A percentile compares a stretch with the other conserved stretches of the same genome.
Conservation (phyloP, 2,888 invertebrate genomes). For the Agriotes lineatus region DNA sequence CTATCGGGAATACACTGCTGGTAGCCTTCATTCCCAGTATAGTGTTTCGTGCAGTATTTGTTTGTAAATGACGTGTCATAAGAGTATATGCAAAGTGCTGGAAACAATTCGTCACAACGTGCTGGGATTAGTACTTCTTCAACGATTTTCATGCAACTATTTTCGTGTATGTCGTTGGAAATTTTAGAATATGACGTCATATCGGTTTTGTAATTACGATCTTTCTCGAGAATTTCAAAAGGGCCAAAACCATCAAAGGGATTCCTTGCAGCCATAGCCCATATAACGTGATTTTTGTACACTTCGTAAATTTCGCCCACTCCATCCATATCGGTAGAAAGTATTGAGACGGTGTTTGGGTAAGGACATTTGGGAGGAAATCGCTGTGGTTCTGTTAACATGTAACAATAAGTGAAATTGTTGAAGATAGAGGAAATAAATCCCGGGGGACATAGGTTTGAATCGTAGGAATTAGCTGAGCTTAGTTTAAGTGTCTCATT, state of each 20-base stretch:
- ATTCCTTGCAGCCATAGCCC: slow-evolving; percentile 32
- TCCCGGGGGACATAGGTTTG: too few species aligned
- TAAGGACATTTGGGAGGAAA: slow-evolving; percentile 38
- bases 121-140: slow-evolving; percentile 15
- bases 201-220: not conserved
- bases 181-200: not conserved
- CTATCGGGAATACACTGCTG: slow-evolving; percentile 22
- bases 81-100: slow-evolving; percentile 30
- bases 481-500: too few species aligned
- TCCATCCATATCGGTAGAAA: not conserved
- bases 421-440: too few species aligned
- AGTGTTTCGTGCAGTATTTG: slow-evolving; percentile 21
- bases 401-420: slow-evolving; percentile 13
- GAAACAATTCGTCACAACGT: slow-evolving; percentile 23
- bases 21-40: not conserved
- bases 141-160: slow-evolving; percentile 28
- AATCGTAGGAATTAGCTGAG: too few species aligned
- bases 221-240: slow-evolving; percentile 15
- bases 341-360: slow-evolving; percentile 3
- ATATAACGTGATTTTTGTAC: slow-evolving; percentile 20
- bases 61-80: not conserved
- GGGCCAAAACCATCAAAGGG: slow-evolving; percentile 13
- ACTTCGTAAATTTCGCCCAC: slow-evolving; percentile 7
- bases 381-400: slow-evolving; percentile 29
- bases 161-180: slow-evolving; percentile 1